Evolutionary conservation across 1,140 invertebrate genomes (phyloP).

Genomic region (Musca domestica): DNA sequence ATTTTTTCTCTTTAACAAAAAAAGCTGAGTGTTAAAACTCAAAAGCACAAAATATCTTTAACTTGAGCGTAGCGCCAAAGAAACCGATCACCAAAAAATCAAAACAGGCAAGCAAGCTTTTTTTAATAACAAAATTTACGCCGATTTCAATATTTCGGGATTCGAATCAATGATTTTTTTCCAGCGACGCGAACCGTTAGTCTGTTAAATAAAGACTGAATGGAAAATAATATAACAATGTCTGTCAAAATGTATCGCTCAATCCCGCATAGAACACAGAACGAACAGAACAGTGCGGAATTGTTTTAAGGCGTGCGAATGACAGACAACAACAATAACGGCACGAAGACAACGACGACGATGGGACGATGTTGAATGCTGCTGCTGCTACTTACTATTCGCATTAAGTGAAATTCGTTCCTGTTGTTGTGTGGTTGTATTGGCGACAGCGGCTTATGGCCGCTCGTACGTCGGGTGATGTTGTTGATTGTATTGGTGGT

Average conservation of each 20-base stretch:
- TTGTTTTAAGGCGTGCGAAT: conserved; percentile 6
- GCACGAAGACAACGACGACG: not conserved
- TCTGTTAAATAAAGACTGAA: conserved; percentile 23
- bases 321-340: not conserved
- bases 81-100: no score
- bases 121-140: no score
- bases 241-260: not conserved
- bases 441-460: no score
- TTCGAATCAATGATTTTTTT: not conserved
- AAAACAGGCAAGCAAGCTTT: no score
- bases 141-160: not conserved
- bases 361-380: not conserved
- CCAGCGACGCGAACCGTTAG: conserved; percentile 11
- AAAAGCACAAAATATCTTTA: not conserved
- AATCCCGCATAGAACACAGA: not conserved
- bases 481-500: not conserved
- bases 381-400: not conserved
- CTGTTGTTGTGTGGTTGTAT: no score
- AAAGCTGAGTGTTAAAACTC: no score
- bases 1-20: no score
- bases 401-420: no score
- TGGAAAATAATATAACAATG: not conserved
- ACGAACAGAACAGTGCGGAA: not conserved
- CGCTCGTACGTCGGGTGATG: not conserved
- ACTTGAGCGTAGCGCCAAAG: no score